Percentiles rank a stretch among this genome's conserved stretches.
phyloP scores from a whole-genome alignment of 2,888 invertebrate species.

The Rapana venosa region DNA sequence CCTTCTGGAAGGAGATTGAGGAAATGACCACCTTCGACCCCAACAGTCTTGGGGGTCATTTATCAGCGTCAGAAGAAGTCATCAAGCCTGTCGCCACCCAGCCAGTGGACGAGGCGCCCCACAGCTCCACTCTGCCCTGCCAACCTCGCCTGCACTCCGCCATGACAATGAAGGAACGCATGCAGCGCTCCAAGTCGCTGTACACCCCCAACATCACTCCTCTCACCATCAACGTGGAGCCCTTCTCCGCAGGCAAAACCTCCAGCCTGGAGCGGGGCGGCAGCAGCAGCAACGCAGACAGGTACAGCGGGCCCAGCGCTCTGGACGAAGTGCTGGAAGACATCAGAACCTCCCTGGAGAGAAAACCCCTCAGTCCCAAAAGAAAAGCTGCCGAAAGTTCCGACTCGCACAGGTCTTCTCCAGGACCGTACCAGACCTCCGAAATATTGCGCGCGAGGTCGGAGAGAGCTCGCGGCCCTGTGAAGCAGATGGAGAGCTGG shows the following conservation, averaged over 20 bases:
- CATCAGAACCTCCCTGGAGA: constrained; percentile 65
- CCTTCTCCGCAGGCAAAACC: constrained; percentile 36
- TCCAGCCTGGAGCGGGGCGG: constrained; percentile 39
- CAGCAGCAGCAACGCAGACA: constrained; percentile 22
- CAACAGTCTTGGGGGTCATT: constrained; percentile 46
- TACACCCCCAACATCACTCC: constrained; percentile 68
- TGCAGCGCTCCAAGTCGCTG: constrained; percentile 58
- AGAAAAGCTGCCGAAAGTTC: constrained; percentile 52
- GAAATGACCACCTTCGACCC: constrained; percentile 69
- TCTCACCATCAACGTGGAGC: constrained; percentile 58
- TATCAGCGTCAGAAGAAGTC: constrained; percentile 25
- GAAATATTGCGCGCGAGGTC: constrained; percentile 38
- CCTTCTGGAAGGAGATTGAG: constrained; percentile 73
- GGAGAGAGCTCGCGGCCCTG: constrained; percentile 26
- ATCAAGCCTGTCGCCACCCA: constrained; percentile 32
- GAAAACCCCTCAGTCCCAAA: constrained; percentile 59
- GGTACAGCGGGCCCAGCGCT: constrained; percentile 62
- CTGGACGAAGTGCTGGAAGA: constrained; percentile 72
- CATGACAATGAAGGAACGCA: constrained; percentile 47
- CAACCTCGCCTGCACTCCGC: constrained; percentile 46
- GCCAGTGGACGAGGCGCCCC: constrained; percentile 46
- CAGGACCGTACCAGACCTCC: constrained; percentile 38
- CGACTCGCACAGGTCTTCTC: constrained; percentile 52
- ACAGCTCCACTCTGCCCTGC: constrained; percentile 53
- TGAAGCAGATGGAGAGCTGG: constrained; percentile 10